Conservation (phyloP, 2,888 invertebrate genomes). For the Watsonalla cultraria region DNA sequence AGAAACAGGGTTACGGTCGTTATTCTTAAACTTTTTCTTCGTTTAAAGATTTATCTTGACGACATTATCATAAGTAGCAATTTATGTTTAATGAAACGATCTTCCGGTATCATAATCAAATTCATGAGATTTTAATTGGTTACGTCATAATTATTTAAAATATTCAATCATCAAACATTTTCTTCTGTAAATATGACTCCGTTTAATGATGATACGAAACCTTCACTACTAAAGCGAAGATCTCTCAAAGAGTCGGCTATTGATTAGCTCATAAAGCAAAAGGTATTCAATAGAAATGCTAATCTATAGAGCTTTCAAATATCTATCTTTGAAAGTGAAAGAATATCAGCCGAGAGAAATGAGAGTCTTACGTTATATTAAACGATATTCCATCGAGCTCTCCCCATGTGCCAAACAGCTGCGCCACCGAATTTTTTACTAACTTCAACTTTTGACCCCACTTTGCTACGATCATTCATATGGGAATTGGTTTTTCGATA, state of each 20-base stretch:
- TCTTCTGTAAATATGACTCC: no score
- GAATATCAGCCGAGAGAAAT: slow-evolving; percentile 16
- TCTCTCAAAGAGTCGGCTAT: not conserved
- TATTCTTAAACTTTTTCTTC: not conserved
- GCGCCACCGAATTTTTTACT: slow-evolving; percentile 67
- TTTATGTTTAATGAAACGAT: not conserved
- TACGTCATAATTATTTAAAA: no score
- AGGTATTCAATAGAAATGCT: slow-evolving; percentile 1
- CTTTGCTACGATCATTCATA: slow-evolving; percentile 70
- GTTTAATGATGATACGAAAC: no score
- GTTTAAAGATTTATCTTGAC: not conserved
- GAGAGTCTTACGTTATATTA: slow-evolving; percentile 34
- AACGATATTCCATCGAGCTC: slow-evolving; percentile 29
- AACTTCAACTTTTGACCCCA: slow-evolving; percentile 72
- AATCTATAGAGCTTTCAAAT: slow-evolving; percentile 1
- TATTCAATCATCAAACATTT: no score
- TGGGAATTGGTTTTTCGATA: slow-evolving; percentile 63
- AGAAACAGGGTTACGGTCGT: not conserved
- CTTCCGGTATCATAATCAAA: not conserved
- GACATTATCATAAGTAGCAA: not conserved
- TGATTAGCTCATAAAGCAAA: not conserved
- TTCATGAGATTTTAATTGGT: no score
- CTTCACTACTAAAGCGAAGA: not conserved
- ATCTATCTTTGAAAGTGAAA: slow-evolving; percentile 20
- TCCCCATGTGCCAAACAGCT: slow-evolving; percentile 69